Evolutionary conservation across 2,888 invertebrate species (phyloP), one percentile per base, ranked within the genome.

Genomic region (Crepidodera aurea): DNA sequence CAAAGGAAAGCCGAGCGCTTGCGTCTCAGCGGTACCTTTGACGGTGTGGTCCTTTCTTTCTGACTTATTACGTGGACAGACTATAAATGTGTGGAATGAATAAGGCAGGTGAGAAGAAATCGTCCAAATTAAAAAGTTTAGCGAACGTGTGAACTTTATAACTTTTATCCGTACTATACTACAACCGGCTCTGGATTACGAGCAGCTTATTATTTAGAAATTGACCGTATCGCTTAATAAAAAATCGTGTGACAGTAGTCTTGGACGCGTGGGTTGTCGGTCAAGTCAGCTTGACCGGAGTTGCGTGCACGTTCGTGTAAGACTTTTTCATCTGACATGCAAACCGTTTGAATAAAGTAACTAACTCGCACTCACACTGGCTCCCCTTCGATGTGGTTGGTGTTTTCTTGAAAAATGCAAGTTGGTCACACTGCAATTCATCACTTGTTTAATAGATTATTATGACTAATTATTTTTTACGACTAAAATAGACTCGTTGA

Each of bases 241-340:
- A 74, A 73, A 74, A 66, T 73, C 68, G 73, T 76, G 77, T 75
- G 75, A 75, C 75, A 75, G 71, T 73, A 69, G 71, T 69, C 68
- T 66, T 65, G 69, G 69, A 69, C 68, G 74, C 72, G 74, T 75
- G 75, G 75, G 75, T 65, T 68, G 73, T 60, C 73, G 73, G 74
- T 74, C 75, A 27, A 73, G 72, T 73, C 73, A 73, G 73, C 74
- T 71, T 69, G 67, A 69, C 65, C 67, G 65, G 59, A 65, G 70
- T 75, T 75, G 76, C 76, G 76, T 75, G 76, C 69, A 66, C 51
- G 69, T 67, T 70, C 63, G 27, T 39, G 63, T 65, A 60, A 66
- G 69, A 61, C 69, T 65, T 67, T 60, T 65, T 58, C 64, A 68
- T 62, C 66, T 65, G 66, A 71, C 73, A 74, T 75, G 74, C 74